phyloP scores from a whole-genome alignment of 2,113 vertebrate species.

The Patagioenas fasciata region DNA sequence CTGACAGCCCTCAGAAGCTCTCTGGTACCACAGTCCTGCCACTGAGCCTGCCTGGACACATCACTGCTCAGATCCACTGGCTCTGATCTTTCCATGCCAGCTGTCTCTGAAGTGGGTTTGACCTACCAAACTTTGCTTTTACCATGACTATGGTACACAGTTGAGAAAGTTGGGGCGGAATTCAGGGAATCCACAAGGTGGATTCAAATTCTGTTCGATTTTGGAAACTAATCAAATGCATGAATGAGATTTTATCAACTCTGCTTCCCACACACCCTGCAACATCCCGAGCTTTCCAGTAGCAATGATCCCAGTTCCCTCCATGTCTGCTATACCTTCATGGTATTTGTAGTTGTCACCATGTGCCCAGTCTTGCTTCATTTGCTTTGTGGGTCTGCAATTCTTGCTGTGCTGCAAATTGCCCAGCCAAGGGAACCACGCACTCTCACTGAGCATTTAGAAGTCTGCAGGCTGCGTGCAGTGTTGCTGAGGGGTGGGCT shows the following conservation, averaged over 20 bases:
- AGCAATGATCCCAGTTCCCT: not conserved
- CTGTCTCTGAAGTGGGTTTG: not conserved
- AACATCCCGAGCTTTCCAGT: not conserved
- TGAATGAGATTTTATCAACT: not conserved
- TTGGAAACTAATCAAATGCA: not conserved
- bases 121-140: not conserved
- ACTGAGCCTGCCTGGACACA: not conserved
- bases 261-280: not conserved
- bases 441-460: not conserved
- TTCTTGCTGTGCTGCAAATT: not conserved
- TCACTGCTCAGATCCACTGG: not conserved
- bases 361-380: not conserved
- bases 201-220: not conserved
- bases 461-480: not conserved
- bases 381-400: not conserved
- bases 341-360: not conserved
- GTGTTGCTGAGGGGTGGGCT: not conserved
- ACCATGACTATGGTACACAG: not conserved
- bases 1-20: not conserved
- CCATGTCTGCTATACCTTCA: not conserved
- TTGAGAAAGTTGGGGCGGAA: not conserved
- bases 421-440: rapidly evolving
- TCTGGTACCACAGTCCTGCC: not conserved
- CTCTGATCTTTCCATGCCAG: not conserved
- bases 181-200: not conserved